Conservation (phyloP, 2,113 vertebrate species). For the Trogon melanurus region DNA sequence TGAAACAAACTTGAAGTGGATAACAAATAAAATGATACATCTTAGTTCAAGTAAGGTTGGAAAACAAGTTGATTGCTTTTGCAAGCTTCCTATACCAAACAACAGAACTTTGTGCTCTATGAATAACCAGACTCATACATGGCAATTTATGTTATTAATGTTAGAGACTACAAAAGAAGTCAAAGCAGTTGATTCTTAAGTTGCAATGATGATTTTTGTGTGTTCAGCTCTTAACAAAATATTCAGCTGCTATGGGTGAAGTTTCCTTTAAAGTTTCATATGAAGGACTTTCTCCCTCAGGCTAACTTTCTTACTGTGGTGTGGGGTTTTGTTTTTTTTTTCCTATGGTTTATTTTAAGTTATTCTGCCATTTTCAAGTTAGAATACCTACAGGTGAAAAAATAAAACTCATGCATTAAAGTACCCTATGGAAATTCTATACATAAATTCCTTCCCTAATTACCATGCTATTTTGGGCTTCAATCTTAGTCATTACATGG, state of each 20-base stretch:
- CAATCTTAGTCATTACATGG: not conserved
- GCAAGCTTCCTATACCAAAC: not conserved
- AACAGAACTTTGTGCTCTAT: not conserved
- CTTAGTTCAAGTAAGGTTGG: not conserved
- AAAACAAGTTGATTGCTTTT: not conserved
- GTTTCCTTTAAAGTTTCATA: not conserved
- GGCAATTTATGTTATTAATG: not conserved
- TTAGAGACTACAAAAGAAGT: not conserved
- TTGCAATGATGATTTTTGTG: not conserved
- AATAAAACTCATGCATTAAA: not conserved
- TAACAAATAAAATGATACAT: not conserved
- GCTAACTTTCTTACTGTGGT: not conserved
- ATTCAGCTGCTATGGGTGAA: not conserved
- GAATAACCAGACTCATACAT: not conserved
- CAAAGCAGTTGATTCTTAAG: not conserved
- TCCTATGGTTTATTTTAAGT: not conserved
- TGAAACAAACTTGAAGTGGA: not conserved
- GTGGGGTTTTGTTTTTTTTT: rapidly evolving
- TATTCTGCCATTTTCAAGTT: not conserved
- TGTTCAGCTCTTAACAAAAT: not conserved
- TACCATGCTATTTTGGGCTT: not conserved
- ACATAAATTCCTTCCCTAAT: not conserved
- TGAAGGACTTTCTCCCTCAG: not conserved
- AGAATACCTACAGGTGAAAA: not conserved
- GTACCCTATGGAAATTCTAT: not conserved